Evolutionary conservation across 2,113 vertebrate genomes (phyloP).

Genomic region (Dicrurus megarhynchus): DNA sequence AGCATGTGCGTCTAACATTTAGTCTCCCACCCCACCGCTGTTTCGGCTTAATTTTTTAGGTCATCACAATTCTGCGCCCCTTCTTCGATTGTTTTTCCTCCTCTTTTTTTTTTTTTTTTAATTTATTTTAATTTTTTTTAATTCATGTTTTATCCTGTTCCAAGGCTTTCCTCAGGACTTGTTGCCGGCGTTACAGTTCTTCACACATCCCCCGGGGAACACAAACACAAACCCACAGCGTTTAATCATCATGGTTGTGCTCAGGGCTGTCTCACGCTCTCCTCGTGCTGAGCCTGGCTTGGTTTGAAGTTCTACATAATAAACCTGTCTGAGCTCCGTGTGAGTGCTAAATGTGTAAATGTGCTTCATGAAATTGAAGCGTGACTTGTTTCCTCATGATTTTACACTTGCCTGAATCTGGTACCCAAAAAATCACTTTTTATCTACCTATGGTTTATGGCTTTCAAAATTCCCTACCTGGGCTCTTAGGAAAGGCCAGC

Average conservation of each 20-base stretch:
- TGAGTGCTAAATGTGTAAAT: neutral
- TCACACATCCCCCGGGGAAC: neutral
- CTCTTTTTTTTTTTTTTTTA: too few species aligned
- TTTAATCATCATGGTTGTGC: neutral
- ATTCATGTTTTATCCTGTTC: neutral
- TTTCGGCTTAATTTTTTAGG: neutral
- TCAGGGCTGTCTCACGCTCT: neutral
- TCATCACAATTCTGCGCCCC: accelerated
- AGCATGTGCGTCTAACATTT: neutral
- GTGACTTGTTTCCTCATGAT: neutral
- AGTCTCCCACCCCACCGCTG: accelerated
- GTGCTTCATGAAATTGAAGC: neutral
- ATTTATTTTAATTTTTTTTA: too few species aligned
- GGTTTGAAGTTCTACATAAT: neutral
- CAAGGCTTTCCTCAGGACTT: neutral
- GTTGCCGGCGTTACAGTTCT: accelerated
- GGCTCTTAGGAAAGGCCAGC: neutral
- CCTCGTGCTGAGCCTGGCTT: neutral
- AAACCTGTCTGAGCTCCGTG: neutral
- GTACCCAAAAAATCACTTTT: neutral
- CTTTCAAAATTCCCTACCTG: neutral
- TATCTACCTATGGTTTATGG: neutral
- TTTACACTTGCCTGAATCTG: neutral
- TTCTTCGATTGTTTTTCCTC: neutral
- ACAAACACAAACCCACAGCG: neutral